Evolutionary conservation across 2,797 vertebrate genomes (phyloP).

Genomic region (Botia almorhae): DNA sequence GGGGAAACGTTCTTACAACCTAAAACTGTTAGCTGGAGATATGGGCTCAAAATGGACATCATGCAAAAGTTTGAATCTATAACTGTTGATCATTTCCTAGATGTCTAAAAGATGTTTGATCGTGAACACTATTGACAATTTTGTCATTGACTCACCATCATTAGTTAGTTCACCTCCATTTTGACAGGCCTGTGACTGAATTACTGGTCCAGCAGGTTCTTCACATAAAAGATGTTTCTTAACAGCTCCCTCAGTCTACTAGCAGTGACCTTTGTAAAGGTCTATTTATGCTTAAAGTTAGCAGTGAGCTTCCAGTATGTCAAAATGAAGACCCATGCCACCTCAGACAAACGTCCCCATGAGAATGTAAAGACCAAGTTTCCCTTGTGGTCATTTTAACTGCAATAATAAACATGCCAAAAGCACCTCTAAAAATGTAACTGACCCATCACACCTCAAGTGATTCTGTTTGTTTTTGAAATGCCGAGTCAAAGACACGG

Average conservation of each 20-base stretch:
- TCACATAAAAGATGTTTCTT: neutral
- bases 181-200: neutral
- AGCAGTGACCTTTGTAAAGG: slow-evolving; percentile 12
- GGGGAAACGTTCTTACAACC: too few species aligned
- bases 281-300: slow-evolving; percentile 27
- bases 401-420: slow-evolving; percentile 66
- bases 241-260: slow-evolving; percentile 13
- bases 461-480: slow-evolving; percentile 68
- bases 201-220: neutral
- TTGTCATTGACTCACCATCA: neutral
- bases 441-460: slow-evolving; percentile 60
- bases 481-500: slow-evolving; percentile 66
- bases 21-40: too few species aligned
- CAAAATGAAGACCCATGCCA: slow-evolving; percentile 39
- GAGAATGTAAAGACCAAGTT: slow-evolving; percentile 49
- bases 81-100: neutral
- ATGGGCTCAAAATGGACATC: too few species aligned
- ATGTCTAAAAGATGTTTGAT: neutral
- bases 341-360: slow-evolving; percentile 46
- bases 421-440: slow-evolving; percentile 60
- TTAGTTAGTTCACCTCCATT: neutral
- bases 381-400: slow-evolving; percentile 57
- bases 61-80: neutral
- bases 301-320: slow-evolving; percentile 27
- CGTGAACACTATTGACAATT: neutral